Evolutionary conservation across 2,797 vertebrate species (phyloP), one percentile per base, ranked within the genome.

Genomic region (Lepidocolaptes lacrymiger): DNA sequence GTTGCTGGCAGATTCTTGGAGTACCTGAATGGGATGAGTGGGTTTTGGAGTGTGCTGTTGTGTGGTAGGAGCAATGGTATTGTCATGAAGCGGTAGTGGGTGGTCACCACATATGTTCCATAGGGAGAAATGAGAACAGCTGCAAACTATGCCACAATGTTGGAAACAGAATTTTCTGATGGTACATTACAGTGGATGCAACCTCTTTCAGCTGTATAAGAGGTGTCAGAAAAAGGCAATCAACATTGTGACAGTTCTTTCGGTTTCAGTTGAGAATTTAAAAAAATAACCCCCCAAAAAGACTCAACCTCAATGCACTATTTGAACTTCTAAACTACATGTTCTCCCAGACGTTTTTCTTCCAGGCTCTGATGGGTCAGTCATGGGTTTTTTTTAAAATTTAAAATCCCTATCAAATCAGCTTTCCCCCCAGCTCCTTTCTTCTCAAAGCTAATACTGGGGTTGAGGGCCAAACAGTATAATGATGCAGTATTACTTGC

Each of bases 381-480:
- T 97, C 85, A 95, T 79, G 44, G 5, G 37, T 94, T 4, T 36
- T 36, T 94, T 96, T 96, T 94, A 63, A 69, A 89, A 95, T 97
- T 96, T 97, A 96, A 97, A 97, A 97, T 83, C 91, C 77, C 96
- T 96, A 96, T 95, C 81, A 97, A 97, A 96, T 74, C 92, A 83
- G 96, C 61, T 32, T 23, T 52, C 22, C 46, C 46, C 48, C 27
- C 48, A 8, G 37, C 48, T 2, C 7, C 46, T 82, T 85, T 54
- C 39, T 80, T 94, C 72, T 88, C 72, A 87, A 92, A 97, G 97
- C 94, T 98, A 97, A 97, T 97, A 97, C 95, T 97, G 97, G 97
- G 95, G 97, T 98, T 97, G 97, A 98, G 97, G 98, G 97, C 98
- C 97, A 98, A 98, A 98, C 97, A 98, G 96, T 96, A 95, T 97